Percentiles rank a stretch among this genome's conserved stretches.
Evolutionary conservation across 2,797 vertebrate genomes (phyloP).

Genomic region (Odontamblyopus rebecca): DNA sequence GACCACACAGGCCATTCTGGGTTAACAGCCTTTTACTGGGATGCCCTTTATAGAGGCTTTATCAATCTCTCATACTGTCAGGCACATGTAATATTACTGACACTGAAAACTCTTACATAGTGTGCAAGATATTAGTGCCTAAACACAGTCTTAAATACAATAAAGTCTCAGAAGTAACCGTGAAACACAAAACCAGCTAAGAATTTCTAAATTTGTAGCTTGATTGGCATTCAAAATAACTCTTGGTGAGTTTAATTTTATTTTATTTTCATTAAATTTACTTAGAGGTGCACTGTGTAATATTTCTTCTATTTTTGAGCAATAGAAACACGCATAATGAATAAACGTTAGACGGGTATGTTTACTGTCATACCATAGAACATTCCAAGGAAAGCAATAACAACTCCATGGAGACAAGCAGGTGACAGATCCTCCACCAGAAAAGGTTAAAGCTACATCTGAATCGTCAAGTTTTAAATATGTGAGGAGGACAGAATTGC

Average conservation of each 20-base stretch:
- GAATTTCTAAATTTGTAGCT: neutral
- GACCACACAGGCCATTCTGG: constrained; percentile 70
- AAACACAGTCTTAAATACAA: constrained; percentile 34
- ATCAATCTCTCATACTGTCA: constrained; percentile 74
- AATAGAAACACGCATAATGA: no score
- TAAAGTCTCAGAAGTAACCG: constrained; percentile 20
- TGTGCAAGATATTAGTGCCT: constrained; percentile 40
- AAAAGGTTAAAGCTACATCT: neutral
- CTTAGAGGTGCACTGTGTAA: no score
- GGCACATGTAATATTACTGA: constrained; percentile 59
- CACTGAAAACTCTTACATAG: constrained; percentile 51
- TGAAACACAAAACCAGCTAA: constrained; percentile 9
- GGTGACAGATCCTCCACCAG: no score
- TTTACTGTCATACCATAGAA: no score
- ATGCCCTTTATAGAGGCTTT: constrained; percentile 74
- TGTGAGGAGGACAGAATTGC: neutral
- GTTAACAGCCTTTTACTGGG: constrained; percentile 78
- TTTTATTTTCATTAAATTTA: no score
- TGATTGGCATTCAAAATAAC: neutral
- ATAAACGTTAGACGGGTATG: no score
- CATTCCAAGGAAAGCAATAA: no score
- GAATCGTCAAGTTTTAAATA: neutral
- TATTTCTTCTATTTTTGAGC: no score
- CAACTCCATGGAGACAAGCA: no score
- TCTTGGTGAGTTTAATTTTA: no score